Percentiles rank a stretch among this genome's conserved stretches.
Conservation (phyloP, 2,113 vertebrate genomes). For the Engraulis encrasicolus region DNA sequence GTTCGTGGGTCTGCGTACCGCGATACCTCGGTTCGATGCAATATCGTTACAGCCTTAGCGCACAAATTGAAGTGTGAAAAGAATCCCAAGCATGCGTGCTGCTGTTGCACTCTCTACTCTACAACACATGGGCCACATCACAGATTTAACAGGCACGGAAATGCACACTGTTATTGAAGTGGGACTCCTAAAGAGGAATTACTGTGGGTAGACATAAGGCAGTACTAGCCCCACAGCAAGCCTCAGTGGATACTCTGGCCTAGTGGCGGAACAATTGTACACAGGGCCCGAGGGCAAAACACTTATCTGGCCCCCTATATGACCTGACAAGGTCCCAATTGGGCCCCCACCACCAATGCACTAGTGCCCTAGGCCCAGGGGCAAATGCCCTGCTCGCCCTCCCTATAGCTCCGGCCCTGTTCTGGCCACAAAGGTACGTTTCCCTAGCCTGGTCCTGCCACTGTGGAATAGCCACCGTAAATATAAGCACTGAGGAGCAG, state of each 20-base stretch:
- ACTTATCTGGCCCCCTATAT: too few species aligned
- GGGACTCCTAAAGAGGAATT: constrained; percentile 50
- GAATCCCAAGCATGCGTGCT: constrained; percentile 69
- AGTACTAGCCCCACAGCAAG: constrained; percentile 17
- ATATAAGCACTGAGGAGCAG: constrained; percentile 22
- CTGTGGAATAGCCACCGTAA: constrained; percentile 32
- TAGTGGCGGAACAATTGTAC: too few species aligned
- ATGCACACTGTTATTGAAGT: constrained; percentile 6
- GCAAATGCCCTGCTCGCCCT: too few species aligned
- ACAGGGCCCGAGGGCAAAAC: too few species aligned
- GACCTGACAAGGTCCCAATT: too few species aligned
- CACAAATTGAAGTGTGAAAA: constrained; percentile 44
- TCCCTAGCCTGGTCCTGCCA: too few species aligned
- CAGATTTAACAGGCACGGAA: not conserved
- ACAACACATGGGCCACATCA: constrained; percentile 31
- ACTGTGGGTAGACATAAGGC: constrained; percentile 11
- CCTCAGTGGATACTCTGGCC: constrained; percentile 38
- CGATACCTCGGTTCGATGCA: too few species aligned
- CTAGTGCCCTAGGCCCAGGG: too few species aligned
- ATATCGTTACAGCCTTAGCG: too few species aligned
- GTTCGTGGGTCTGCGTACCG: too few species aligned
- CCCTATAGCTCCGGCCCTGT: too few species aligned
- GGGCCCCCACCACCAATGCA: too few species aligned
- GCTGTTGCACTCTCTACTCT: constrained; percentile 38
- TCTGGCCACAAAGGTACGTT: constrained; percentile 52